Percentiles rank a stretch among this genome's conserved stretches.
These are phyloP conservation scores for Sebastes oblongus DNA, from an alignment of 2,797 vertebrate species.

Conservation along the genomic window DNA sequence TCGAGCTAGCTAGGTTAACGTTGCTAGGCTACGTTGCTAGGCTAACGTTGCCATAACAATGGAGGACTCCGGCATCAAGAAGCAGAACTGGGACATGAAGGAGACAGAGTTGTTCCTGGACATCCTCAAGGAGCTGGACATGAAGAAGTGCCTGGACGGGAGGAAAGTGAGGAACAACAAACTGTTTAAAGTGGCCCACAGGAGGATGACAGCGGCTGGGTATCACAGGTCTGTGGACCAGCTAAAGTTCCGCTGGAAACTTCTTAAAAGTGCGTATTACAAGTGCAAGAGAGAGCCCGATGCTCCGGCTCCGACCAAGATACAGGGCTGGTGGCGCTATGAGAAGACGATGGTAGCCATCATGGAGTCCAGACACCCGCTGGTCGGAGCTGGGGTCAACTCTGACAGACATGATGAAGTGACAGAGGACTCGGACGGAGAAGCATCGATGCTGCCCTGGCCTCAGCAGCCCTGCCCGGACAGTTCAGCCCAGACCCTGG, in stretches of 20 bases:
- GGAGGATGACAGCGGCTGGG: constrained; percentile 68
- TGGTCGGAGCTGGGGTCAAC: constrained; percentile 51
- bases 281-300: constrained; percentile 61
- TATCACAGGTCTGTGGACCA: constrained; percentile 73
- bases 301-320: constrained; percentile 45
- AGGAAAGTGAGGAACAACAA: constrained; percentile 70
- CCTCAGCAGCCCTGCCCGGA: constrained; percentile 49
- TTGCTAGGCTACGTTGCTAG: neutral
- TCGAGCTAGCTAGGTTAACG: neutral
- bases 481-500: constrained; percentile 51
- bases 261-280: constrained; percentile 74
- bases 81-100: constrained; percentile 74
- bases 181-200: constrained; percentile 70
- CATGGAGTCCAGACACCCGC: constrained; percentile 70
- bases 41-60: constrained; percentile 28
- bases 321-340: constrained; percentile 75
- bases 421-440: constrained; percentile 67
- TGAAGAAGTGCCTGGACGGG: constrained; percentile 71
- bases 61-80: constrained; percentile 63
- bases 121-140: constrained; percentile 73
- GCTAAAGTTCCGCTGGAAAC: constrained; percentile 75
- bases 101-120: constrained; percentile 67
- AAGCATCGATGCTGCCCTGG: constrained; percentile 56
- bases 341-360: constrained; percentile 68
- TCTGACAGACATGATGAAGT: constrained; percentile 53